phyloP scores from a whole-genome alignment of 2,113 vertebrate species.

The Dryoscopus gambensis region DNA sequence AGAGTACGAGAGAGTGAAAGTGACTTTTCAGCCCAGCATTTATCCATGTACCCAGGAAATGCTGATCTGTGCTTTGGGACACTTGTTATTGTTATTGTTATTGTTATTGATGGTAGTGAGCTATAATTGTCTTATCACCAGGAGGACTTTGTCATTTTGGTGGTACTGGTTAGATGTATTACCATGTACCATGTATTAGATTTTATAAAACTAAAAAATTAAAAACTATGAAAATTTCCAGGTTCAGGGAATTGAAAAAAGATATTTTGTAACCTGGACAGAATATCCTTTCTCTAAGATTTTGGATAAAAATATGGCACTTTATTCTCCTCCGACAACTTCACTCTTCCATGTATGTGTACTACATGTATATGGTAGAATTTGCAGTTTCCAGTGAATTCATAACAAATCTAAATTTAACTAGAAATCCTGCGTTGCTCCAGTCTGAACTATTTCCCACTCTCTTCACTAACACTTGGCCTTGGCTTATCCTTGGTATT shows the following conservation, averaged over 20 bases:
- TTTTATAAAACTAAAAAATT: not conserved
- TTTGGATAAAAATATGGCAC: not conserved
- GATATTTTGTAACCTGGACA: not conserved
- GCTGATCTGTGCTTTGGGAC: not conserved
- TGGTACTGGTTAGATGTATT: not conserved
- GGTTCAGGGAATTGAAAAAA: not conserved
- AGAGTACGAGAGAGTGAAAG: not conserved
- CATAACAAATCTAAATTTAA: not conserved
- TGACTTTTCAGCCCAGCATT: not conserved
- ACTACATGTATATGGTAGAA: not conserved
- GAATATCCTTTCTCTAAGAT: not conserved
- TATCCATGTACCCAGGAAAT: not conserved
- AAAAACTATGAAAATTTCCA: not conserved
- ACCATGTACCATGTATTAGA: not conserved
- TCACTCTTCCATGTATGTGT: not conserved
- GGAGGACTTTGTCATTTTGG: not conserved
- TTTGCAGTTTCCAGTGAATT: not conserved
- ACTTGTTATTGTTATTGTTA: not conserved
- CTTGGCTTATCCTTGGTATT: slow-evolving; percentile 15
- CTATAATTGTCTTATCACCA: not conserved
- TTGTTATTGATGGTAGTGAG: not conserved
- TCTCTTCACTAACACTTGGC: slow-evolving; percentile 55
- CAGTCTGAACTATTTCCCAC: not conserved
- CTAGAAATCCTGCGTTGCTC: not conserved
- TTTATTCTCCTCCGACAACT: not conserved